Evolutionary conservation across 2,888 invertebrate species (phyloP), one percentile per base, ranked within the genome.

Genomic region (Cataglyphis altisquamis): DNA sequence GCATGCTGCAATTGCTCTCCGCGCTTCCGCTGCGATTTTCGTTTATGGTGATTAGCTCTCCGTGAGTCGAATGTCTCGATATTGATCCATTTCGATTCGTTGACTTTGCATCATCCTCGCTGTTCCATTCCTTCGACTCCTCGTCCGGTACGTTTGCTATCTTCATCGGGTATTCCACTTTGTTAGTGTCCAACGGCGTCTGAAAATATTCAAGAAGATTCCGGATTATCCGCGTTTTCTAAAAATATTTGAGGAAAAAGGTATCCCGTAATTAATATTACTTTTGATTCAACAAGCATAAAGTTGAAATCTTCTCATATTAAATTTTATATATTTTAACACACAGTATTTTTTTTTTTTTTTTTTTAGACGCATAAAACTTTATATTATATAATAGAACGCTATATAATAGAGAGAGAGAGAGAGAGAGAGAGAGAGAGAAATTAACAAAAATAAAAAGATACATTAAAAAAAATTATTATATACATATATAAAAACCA

Each of bases 61-160:
- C 21, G 8, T 21, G 63, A 29, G 63, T 72, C 0, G 80, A 86
- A 0, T 18, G 63, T 8, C 84, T 83, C 1, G 81, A 84, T n/a
- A 73, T 32, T 8, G 55, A 18, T 15, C 80, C 74, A 32, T 41
- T 75, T 9, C 83, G 77, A 21, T 21, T 63, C 12, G 18, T 57
- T 12, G 57, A 45, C 18, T 72, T 89, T 6, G 55, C 4, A 3
- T 85, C 87, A 8, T 91, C 91, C 15, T 92, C 92, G 60, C 84
- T 90, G 75, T 90, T 92, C 88, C 89, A 92, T 29, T 90, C 88
- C 48, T 90, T 90, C 4, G 89, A 89, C 1, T 75, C 78, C 4
- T 90, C 92, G n/a, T 89, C 91, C 18, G 84, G 87, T 5, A 70
- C 63, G 6, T 78, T 78, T 62, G 82, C 68, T 45, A 68, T 72